Evolutionary conservation across 2,888 invertebrate species (phyloP).

Genomic region (Polymixis lichenea): DNA sequence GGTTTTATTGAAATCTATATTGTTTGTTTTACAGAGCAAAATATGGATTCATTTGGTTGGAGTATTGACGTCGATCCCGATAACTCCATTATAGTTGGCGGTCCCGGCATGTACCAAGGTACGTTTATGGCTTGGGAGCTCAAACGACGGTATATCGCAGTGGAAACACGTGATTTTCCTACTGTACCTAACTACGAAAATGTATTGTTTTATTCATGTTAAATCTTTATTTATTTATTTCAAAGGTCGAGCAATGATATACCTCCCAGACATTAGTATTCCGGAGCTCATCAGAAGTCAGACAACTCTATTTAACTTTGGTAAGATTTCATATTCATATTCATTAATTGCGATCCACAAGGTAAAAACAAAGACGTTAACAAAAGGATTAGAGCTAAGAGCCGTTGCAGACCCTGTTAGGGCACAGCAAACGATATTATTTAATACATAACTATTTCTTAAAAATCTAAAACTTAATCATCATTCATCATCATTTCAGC

Average conservation of each 20-base stretch:
- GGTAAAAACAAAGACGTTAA: too few relatives aligned
- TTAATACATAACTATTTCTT: too few relatives aligned
- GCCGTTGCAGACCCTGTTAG: too few relatives aligned
- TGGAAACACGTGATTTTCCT: not conserved
- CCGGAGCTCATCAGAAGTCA: not conserved
- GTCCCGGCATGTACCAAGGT: constrained; percentile 4
- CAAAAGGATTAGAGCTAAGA: too few relatives aligned
- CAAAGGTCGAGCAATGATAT: constrained; percentile 10
- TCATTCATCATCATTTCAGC: too few relatives aligned
- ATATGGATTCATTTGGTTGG: constrained; percentile 15
- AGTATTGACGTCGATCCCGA: not conserved
- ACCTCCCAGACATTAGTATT: not conserved
- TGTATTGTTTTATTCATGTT: not conserved
- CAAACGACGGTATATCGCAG: not conserved
- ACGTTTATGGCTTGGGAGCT: not conserved
- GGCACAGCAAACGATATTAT: too few relatives aligned
- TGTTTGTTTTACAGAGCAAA: not conserved
- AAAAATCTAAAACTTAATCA: too few relatives aligned
- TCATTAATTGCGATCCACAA: too few relatives aligned
- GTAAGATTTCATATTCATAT: not conserved
- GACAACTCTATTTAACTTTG: not conserved
- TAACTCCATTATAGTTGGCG: not conserved
- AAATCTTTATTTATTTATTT: not conserved
- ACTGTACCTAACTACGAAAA: not conserved
- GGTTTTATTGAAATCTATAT: not conserved